Evolutionary conservation across 2,888 invertebrate species (phyloP).

Genomic region (Dasypolia templi): DNA sequence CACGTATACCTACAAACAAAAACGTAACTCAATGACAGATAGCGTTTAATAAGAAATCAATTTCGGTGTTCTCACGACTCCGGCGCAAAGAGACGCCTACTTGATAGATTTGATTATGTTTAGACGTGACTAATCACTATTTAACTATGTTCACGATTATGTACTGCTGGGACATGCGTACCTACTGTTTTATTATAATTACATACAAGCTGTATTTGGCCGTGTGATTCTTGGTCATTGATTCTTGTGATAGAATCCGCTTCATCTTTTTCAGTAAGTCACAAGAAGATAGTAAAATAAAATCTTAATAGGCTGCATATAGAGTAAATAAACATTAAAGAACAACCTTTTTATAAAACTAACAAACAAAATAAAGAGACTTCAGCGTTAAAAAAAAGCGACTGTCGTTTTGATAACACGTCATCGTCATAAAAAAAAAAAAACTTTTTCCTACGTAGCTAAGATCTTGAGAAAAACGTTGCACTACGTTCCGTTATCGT

Average conservation of each 20-base stretch:
- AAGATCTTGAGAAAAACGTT: not conserved
- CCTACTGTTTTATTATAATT: conserved; percentile 51
- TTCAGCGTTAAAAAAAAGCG: not conserved
- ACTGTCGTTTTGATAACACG: too few species aligned
- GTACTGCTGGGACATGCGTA: conserved; percentile 40
- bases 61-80: conserved; percentile 73
- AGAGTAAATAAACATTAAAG: not conserved
- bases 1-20: conserved; percentile 59
- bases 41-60: conserved; percentile 74
- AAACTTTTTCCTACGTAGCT: not conserved
- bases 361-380: not conserved
- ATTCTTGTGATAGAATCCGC: not conserved
- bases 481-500: not conserved
- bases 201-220: not conserved
- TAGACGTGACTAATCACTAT: conserved; percentile 61
- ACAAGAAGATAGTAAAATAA: not conserved
- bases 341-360: not conserved
- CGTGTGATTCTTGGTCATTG: not conserved
- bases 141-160: conserved; percentile 61
- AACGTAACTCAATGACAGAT: conserved; percentile 63
- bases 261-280: not conserved
- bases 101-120: conserved; percentile 56
- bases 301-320: not conserved
- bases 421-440: not conserved
- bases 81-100: conserved; percentile 67